Base-by-base conservation (phyloP, 2,113 vertebrate genomes). In the Hepsetus odoe region DNA sequence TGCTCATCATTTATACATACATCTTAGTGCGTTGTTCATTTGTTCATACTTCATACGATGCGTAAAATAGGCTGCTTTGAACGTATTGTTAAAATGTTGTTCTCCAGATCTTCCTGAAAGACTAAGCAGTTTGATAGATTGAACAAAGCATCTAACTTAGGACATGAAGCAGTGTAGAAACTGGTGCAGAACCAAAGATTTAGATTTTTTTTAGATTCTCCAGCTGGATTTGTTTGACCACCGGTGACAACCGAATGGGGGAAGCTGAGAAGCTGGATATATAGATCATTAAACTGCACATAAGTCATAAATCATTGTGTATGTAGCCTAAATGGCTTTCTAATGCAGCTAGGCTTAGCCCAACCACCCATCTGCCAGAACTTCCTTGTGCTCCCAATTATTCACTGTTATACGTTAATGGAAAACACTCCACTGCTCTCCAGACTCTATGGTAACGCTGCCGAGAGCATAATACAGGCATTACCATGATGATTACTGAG, bases 341-440 rank as follows among this genome's bases (percentile, higher is more conserved):
- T 80, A 80, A 80, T 83, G 77, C 72, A 33, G 38, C 42, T 65
- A 42, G 67, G 33, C 68, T 18, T n/a, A n/a, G 30, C 49, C 53
- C 28, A 38, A 79, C 35, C 65, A 61, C 64, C 64, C 74, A 56
- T 14, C 62, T 72, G 33, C 51, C 59, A 76, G 77, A 61, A 80
- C 61, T n/a, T 80, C 64, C 49, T 66, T 16, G 40, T 30, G 22
- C 72, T 82, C 66, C 77, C 80, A 84, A 79, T 84, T 84, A 75
- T 79, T 58, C 35, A 76, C 75, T 72, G 73, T 73, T 59, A 58
- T 76, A 76, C 65, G 51, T 75, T 82, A 84, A 79, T 82, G 77
- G 77, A 82, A 62, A 70, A 72, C 40, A 64, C 70, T 65, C 68
- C 32, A 33, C 49, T 5, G 33, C 61, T 28, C n/a, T 68, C 70